phyloP scores from a whole-genome alignment of 2,888 invertebrate genomes.

The Eugnorisma glareosa region DNA sequence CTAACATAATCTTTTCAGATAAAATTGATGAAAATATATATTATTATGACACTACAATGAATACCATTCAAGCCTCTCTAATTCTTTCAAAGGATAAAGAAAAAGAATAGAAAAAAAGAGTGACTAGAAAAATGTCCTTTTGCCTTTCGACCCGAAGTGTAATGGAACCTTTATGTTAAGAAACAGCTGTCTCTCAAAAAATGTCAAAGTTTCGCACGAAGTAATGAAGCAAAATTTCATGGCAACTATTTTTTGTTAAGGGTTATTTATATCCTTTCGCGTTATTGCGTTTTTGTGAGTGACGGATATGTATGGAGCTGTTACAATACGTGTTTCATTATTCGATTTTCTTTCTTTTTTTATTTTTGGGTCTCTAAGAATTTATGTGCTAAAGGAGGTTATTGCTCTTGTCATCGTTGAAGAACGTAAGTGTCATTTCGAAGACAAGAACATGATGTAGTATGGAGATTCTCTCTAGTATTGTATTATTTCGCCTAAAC shows the following conservation, averaged over 20 bases:
- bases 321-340: slow-evolving; percentile 21
- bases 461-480: neutral
- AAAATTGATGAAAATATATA: too few species aligned
- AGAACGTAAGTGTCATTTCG: neutral
- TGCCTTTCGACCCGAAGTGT: slow-evolving; percentile 48
- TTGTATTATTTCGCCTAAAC: neutral
- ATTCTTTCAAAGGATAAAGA: slow-evolving; percentile 28
- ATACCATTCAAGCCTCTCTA: slow-evolving; percentile 26
- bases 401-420: neutral
- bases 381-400: neutral
- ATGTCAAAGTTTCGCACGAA: slow-evolving; percentile 63
- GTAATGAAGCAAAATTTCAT: slow-evolving; percentile 70
- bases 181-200: slow-evolving; percentile 67
- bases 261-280: slow-evolving; percentile 19
- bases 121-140: slow-evolving; percentile 44
- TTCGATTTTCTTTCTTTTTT: slow-evolving; percentile 14
- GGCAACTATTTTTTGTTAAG: slow-evolving; percentile 63
- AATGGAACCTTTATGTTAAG: slow-evolving; percentile 60
- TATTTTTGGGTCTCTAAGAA: neutral
- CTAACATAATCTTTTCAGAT: too few species aligned
- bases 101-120: slow-evolving; percentile 20
- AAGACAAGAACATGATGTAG: neutral
- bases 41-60: slow-evolving; percentile 23
- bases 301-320: slow-evolving; percentile 37
- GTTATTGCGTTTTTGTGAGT: slow-evolving; percentile 56